phyloP scores from a whole-genome alignment of 2,113 vertebrate species.

The Chamaetylas fuelleborni region DNA sequence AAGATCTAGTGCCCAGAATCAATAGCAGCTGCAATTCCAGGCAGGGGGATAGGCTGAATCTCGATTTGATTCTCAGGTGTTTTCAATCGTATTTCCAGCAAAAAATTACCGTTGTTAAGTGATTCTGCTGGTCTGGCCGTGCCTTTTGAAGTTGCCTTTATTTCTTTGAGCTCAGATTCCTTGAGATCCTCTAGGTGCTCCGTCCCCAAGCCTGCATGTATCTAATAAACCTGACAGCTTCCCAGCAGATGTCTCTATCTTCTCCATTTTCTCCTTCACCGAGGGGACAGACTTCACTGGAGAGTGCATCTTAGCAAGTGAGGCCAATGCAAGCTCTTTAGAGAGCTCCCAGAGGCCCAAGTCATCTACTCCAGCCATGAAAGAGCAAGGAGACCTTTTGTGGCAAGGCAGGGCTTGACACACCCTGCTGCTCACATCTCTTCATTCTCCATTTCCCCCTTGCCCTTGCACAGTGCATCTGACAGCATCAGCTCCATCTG shows the following conservation, averaged over 20 bases:
- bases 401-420: neutral
- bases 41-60: constrained; percentile 27
- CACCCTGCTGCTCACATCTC: neutral
- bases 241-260: constrained; percentile 63
- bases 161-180: constrained; percentile 65
- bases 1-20: constrained; percentile 58
- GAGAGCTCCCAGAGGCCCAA: neutral
- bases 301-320: neutral
- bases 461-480: neutral
- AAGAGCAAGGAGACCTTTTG: neutral
- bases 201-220: constrained; percentile 3
- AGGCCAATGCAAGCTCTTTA: neutral
- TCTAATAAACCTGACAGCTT: constrained; percentile 67
- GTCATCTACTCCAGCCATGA: neutral
- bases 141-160: constrained; percentile 64
- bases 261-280: constrained; percentile 14
- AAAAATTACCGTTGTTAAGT: constrained; percentile 35
- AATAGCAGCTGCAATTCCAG: constrained; percentile 61
- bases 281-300: neutral
- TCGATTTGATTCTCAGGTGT: constrained; percentile 45
- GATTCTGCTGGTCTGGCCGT: constrained; percentile 22
- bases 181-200: constrained; percentile 39
- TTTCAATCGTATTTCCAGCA: constrained; percentile 52
- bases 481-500: neutral
- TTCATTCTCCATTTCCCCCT: neutral